A percentile compares a stretch with the other conserved stretches of the same genome.
These are phyloP conservation scores for Remorina albescens DNA, from an alignment of 2,797 vertebrate species.

Conservation along the genomic window DNA sequence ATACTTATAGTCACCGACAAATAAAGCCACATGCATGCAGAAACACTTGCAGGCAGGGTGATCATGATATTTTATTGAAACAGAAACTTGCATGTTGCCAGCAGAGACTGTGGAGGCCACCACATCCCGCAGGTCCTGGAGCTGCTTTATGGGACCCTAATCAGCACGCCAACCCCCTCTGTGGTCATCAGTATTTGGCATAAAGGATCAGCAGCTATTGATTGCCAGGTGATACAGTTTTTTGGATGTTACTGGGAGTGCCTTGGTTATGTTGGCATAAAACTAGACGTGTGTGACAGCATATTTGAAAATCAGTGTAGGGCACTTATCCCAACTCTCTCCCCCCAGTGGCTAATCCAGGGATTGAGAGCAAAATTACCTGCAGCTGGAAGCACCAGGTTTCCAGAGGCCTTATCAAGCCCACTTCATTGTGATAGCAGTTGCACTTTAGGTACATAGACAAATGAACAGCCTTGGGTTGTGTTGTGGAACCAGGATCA, in stretches of 20 bases:
- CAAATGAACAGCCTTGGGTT: background rate
- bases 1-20: conserved; percentile 58
- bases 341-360: background rate
- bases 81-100: conserved; percentile 51
- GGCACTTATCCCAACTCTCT: background rate
- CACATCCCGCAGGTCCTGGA: conserved; percentile 48
- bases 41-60: conserved; percentile 56
- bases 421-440: background rate
- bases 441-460: background rate
- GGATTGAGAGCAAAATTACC: background rate
- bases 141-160: conserved; percentile 32
- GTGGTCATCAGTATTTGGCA: conserved; percentile 14
- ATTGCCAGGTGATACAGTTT: conserved; percentile 33
- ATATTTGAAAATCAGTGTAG: too few relatives aligned
- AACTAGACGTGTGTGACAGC: background rate
- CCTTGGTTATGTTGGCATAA: background rate
- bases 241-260: background rate
- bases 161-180: conserved; percentile 12
- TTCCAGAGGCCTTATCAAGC: background rate
- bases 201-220: background rate
- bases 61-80: conserved; percentile 57
- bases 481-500: background rate
- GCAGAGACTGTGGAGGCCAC: conserved; percentile 55
- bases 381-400: background rate
- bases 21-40: conserved; percentile 69